Percentiles rank a stretch among this genome's conserved stretches.
phyloP scores from a whole-genome alignment of 2,113 vertebrate genomes.

The Chitala chitala region DNA sequence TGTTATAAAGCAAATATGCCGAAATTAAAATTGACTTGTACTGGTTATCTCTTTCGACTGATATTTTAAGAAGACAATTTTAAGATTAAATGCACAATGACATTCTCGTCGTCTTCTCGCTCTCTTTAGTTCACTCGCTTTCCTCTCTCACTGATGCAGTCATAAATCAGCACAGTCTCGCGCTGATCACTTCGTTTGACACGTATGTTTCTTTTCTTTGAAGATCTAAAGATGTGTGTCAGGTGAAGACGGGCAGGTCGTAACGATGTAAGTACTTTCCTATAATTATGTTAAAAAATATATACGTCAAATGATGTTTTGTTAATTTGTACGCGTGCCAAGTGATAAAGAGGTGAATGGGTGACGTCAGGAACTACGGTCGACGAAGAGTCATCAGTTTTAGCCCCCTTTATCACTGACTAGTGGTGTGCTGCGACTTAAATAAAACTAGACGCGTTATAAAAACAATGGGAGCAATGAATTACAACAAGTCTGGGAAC shows the following conservation, averaged over 20 bases:
- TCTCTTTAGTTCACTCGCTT: neutral
- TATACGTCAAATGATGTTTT: neutral
- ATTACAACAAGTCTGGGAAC: slow-evolving; percentile 43
- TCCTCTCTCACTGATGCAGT: slow-evolving; percentile 3
- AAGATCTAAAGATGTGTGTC: neutral
- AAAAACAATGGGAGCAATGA: slow-evolving; percentile 43
- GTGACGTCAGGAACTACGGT: slow-evolving; percentile 58
- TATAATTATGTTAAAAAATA: no score
- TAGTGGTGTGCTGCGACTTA: slow-evolving; percentile 5
- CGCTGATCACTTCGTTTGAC: slow-evolving; percentile 7
- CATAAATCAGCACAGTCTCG: neutral
- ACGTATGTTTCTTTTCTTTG: neutral
- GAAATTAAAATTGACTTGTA: no score
- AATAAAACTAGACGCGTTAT: neutral
- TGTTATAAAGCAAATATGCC: no score
- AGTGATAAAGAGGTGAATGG: slow-evolving; percentile 13
- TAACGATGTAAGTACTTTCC: neutral
- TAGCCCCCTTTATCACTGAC: neutral
- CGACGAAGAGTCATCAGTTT: slow-evolving; percentile 27
- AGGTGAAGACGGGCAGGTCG: neutral
- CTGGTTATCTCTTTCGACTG: no score
- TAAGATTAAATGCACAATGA: neutral
- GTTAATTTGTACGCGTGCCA: neutral
- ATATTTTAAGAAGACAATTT: no score
- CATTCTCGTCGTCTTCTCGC: neutral